A percentile compares a stretch with the other conserved stretches of the same genome.
These are phyloP conservation scores for Plagodis pulveraria DNA, from an alignment of 2,888 invertebrate species.

Conservation along the genomic window DNA sequence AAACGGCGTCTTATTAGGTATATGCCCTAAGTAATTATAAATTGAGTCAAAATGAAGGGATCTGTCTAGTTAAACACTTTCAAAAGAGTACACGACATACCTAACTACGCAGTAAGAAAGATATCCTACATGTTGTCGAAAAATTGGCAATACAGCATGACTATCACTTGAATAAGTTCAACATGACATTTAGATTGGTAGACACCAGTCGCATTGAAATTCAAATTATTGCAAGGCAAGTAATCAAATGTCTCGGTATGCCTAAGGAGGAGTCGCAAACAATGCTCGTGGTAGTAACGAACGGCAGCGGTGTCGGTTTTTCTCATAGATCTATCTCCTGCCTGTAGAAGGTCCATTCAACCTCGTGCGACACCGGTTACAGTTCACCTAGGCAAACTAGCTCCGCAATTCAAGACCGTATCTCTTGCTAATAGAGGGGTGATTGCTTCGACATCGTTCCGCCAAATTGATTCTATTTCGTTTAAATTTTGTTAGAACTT, in stretches of 20 bases:
- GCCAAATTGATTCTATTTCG: conserved; percentile 41
- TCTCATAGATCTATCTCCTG: conserved; percentile 62
- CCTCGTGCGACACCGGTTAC: conserved; percentile 41
- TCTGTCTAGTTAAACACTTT: too few species aligned
- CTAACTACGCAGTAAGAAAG: too few species aligned
- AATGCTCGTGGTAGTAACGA: conserved; percentile 45
- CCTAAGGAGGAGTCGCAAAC: conserved; percentile 44
- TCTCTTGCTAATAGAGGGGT: conserved; percentile 15
- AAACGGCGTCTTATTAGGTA: too few species aligned
- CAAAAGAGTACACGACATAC: too few species aligned
- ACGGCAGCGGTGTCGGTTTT: conserved; percentile 47
- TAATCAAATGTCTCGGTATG: conserved; percentile 54
- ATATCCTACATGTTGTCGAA: not conserved
- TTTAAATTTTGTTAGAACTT: conserved; percentile 29
- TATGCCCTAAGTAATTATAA: too few species aligned
- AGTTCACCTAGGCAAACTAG: conserved; percentile 16
- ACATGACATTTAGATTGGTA: conserved; percentile 21
- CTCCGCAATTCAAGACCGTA: conserved; percentile 37
- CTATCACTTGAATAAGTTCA: conserved; percentile 11
- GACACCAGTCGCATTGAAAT: conserved; percentile 30
- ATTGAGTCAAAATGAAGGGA: too few species aligned
- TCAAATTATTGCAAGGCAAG: conserved; percentile 43
- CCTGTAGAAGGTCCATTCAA: conserved; percentile 57
- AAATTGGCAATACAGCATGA: not conserved
- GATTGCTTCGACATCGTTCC: conserved; percentile 30